Base-by-base conservation (phyloP, 2,113 vertebrate species). In the Sebastes schlegelii region DNA sequence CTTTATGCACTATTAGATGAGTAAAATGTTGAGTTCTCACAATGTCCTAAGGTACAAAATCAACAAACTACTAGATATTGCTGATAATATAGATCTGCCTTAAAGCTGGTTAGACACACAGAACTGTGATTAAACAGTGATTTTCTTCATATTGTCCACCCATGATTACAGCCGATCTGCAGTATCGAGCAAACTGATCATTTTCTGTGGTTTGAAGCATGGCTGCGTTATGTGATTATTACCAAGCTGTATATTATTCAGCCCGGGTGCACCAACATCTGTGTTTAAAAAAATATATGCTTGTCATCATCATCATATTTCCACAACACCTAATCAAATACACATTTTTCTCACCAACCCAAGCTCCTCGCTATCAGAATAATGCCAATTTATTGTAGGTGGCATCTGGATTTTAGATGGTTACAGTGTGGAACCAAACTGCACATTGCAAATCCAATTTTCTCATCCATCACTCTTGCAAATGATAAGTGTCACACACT, bases 221-320 rank as follows among this genome's bases (percentile, higher is more conserved):
- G 19, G 69, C 48, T 83, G 51, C 45, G 48, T 81, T 17, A 19
- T 62, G 43, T 78, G 67, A 85, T 85, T 68, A 74, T 77, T 58
- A 78, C 74, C 64, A 63, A 70, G 64, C 26, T 78, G 60, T 58
- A 63, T 63, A 78, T 73, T 45, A 68, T 70, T 60, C 23, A 73
- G 49, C 69, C 49, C 7, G 1, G 34, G 21, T 40, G 34, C n/a
- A 52, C 65, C 40, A 66, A 45, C 19, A 67, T 55, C 62, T 71
- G 62, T 49, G 8, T 64, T 70, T 11, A 10, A 26, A 12, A 51
- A 58, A 34, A 74, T 13, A 52, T 19, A 13, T 43, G 49, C 16
- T 57, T 67, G 51, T 75, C 42, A 26, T 66, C 65, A 67, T 55
- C 61, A 14, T 45, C 51, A 45, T 13, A 51, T 9, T 81, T 65